Evolutionary conservation across 2,888 invertebrate genomes (phyloP).

Genomic region (Drosophila limbata): DNA sequence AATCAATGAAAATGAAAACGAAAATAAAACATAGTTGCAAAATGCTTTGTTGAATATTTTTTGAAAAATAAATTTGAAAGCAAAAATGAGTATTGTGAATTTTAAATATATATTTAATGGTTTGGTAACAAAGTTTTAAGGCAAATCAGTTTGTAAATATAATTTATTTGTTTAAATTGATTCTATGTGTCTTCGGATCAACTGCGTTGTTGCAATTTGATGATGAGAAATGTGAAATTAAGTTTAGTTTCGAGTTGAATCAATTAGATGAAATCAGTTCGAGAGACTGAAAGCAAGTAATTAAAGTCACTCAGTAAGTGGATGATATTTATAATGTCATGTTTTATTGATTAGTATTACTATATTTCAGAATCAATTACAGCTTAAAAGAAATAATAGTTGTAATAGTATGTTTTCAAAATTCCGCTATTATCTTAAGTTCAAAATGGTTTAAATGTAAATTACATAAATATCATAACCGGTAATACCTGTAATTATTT

Average conservation of each 20-base stretch:
- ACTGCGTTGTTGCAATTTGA: neutral
- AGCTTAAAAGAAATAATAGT: too few relatives aligned
- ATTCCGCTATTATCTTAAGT: neutral
- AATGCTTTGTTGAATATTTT: conserved; percentile 74
- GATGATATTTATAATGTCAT: neutral
- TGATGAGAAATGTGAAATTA: neutral
- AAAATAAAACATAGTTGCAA: conserved; percentile 14
- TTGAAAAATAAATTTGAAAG: conserved; percentile 62
- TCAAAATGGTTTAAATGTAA: neutral
- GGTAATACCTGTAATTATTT: neutral
- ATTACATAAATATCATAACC: neutral
- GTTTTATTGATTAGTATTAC: too few relatives aligned
- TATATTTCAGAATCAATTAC: too few relatives aligned
- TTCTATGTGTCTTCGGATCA: neutral
- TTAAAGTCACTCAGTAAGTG: neutral
- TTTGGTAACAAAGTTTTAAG: neutral
- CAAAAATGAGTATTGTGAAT: neutral
- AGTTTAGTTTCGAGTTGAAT: neutral
- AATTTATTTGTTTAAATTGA: neutral
- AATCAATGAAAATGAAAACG: conserved; percentile 18
- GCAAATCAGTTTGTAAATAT: neutral
- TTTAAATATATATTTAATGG: neutral
- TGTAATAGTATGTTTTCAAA: neutral
- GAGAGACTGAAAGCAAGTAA: neutral
- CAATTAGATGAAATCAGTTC: neutral